phyloP scores from a whole-genome alignment of 64 coral and sea anemone species.

The Acropora yongei region DNA sequence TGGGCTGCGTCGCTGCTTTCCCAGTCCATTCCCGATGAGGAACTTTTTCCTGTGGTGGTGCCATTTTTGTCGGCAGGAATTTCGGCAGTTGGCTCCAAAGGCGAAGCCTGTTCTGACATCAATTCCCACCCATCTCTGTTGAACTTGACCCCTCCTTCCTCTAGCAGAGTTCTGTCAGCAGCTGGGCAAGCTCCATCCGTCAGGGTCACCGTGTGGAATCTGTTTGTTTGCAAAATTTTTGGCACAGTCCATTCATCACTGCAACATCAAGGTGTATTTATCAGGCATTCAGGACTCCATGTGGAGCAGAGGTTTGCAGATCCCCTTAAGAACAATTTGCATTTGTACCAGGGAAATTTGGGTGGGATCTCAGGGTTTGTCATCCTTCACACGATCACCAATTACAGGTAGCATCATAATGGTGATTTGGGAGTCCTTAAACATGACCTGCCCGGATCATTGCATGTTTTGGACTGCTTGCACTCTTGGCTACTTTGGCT shows the following conservation, averaged over 20 bases:
- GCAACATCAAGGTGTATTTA: background rate
- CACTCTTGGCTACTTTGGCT: constrained; percentile 37
- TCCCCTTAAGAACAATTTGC: background rate
- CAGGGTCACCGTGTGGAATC: background rate
- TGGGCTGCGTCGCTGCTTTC: too few species aligned
- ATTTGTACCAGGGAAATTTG: background rate
- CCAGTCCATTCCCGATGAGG: too few species aligned
- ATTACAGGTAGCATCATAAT: constrained; percentile 20
- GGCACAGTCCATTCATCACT: background rate
- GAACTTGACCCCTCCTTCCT: too few species aligned
- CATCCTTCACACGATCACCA: background rate
- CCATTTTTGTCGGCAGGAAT: too few species aligned
- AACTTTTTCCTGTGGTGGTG: too few species aligned
- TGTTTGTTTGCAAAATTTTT: background rate
- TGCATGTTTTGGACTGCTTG: constrained; percentile 56
- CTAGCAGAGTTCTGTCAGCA: too few species aligned
- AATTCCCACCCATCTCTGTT: too few species aligned
- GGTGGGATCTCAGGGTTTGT: background rate
- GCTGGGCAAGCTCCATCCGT: too few species aligned
- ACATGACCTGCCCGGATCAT: background rate
- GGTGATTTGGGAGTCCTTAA: constrained; percentile 10
- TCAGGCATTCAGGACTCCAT: background rate
- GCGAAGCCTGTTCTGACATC: too few species aligned
- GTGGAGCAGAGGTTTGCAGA: constrained; percentile 34
- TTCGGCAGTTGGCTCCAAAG: too few species aligned